Conservation (phyloP, 2,888 invertebrate species). For the Eutolmus rufibarbis region DNA sequence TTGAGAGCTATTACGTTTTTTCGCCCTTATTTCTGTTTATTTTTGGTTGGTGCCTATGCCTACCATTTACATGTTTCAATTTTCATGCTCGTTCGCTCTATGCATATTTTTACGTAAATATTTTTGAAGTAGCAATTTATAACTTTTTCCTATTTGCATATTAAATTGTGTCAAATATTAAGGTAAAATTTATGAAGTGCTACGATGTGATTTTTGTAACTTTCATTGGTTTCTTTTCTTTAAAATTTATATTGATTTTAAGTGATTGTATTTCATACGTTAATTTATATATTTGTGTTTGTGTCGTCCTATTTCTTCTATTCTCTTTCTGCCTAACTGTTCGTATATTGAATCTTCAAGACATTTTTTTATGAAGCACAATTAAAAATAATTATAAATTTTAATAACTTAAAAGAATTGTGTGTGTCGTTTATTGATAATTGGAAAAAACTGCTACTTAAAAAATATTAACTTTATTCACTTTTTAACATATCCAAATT, state of each 20-base stretch:
- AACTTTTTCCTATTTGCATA: not conserved
- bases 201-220: not conserved
- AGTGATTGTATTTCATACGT: not conserved
- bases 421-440: slow-evolving; percentile 12
- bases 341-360: not conserved
- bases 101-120: slow-evolving; percentile 18
- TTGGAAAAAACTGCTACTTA: not conserved
- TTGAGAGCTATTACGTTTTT: slow-evolving; percentile 44
- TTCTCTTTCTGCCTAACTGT: not conserved
- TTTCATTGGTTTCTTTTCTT: not conserved
- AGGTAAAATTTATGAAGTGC: not conserved
- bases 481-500: not conserved
- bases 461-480: not conserved
- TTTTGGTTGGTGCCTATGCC: not conserved
- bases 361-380: slow-evolving; percentile 12
- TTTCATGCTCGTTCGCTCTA: slow-evolving; percentile 35
- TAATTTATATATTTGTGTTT: not conserved
- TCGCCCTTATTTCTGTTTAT: slow-evolving; percentile 48
- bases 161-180: not conserved
- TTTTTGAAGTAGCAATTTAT: slow-evolving; percentile 13
- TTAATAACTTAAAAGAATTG: not conserved
- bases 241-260: not conserved
- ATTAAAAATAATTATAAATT: not conserved
- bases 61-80: not conserved
- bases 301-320: slow-evolving; percentile 3